Percentiles rank a stretch among this genome's conserved stretches.
phyloP scores from a whole-genome alignment of 2,113 vertebrate genomes.

The Scortum barcoo region DNA sequence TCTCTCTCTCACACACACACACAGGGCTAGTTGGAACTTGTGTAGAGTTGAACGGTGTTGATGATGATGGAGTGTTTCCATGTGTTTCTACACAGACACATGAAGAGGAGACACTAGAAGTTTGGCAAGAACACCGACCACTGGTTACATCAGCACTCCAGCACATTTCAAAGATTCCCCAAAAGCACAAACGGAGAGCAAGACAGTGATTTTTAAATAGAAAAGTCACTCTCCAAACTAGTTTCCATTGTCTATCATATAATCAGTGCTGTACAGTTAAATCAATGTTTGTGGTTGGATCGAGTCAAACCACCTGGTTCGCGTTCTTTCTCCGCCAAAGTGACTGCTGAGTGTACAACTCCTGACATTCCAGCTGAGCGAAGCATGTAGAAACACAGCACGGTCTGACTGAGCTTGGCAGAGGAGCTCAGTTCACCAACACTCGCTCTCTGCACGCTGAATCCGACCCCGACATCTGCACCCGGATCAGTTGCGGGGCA shows the following conservation, averaged over 20 bases:
- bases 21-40: conserved; percentile 32
- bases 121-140: neutral
- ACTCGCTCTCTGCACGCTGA: neutral
- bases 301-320: conserved; percentile 25
- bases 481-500: neutral
- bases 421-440: neutral
- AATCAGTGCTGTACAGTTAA: neutral
- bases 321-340: neutral
- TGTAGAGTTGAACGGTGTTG: neutral
- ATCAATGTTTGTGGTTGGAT: neutral
- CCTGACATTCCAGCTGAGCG: conserved; percentile 49
- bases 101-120: too few species aligned
- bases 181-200: neutral
- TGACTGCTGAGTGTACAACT: neutral
- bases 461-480: neutral
- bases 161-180: conserved; percentile 9
- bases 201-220: neutral
- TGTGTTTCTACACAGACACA: neutral
- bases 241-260: neutral
- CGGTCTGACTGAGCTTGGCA: rapidly evolving
- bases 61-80: neutral
- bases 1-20: neutral
- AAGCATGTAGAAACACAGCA: conserved; percentile 21
- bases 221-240: neutral
- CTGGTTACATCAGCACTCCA: neutral